Percentiles rank a stretch among this genome's conserved stretches.
phyloP scores from a whole-genome alignment of 2,797 vertebrate genomes.

The Hydrocynus forskahlii region DNA sequence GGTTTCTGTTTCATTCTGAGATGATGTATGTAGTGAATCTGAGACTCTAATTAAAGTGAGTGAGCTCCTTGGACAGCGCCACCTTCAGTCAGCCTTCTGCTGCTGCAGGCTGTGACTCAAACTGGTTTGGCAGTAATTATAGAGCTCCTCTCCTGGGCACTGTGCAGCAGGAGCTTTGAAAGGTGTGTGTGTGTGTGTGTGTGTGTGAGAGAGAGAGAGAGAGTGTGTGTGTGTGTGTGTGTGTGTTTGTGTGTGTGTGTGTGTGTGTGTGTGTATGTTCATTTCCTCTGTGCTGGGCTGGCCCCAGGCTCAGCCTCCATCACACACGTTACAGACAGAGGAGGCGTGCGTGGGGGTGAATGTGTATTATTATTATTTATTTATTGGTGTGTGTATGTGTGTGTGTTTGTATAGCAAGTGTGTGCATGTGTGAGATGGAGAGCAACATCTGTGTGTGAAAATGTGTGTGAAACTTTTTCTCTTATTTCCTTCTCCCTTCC shows the following conservation, averaged over 20 bases:
- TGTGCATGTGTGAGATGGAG: not conserved
- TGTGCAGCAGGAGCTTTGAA: constrained; percentile 51
- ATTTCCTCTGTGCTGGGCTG: constrained; percentile 54
- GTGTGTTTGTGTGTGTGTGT: not conserved
- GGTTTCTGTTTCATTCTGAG: no score
- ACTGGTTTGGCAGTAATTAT: constrained; percentile 55
- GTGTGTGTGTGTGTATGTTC: constrained; percentile 19
- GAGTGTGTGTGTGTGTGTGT: not conserved
- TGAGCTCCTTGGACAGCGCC: constrained; percentile 39
- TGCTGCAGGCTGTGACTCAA: constrained; percentile 28
- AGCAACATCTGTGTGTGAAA: not conserved
- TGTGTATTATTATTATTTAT: constrained; percentile 33
- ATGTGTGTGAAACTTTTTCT: constrained; percentile 7
- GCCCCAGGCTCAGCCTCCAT: constrained; percentile 50
- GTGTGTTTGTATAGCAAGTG: not conserved
- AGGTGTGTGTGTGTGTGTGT: constrained; percentile 9
- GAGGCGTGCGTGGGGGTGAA: constrained; percentile 39
- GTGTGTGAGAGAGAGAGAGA: not conserved
- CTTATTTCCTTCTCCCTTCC: not conserved
- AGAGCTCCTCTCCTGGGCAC: constrained; percentile 51
- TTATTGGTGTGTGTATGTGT: constrained; percentile 13
- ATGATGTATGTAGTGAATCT: constrained; percentile 9
- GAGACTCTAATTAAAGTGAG: constrained; percentile 48
- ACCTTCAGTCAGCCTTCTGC: constrained; percentile 29
- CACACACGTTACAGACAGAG: constrained; percentile 41